Evolutionary conservation across 2,888 invertebrate species (phyloP).

Genomic region (Epinotia brunnichana): DNA sequence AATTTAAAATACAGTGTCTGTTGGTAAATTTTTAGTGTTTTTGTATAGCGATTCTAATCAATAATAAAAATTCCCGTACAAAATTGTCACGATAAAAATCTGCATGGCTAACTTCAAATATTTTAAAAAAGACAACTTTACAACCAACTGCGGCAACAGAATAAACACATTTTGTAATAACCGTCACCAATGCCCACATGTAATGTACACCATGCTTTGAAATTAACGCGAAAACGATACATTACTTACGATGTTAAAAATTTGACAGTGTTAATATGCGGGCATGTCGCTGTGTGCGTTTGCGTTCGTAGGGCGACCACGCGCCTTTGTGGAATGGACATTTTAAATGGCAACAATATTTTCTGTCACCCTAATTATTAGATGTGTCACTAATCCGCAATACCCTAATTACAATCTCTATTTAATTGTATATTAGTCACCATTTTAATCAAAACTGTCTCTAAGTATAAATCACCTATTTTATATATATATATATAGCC

Average conservation of each 20-base stretch:
- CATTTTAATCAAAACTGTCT: too few species aligned
- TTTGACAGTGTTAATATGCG: slow-evolving; percentile 43
- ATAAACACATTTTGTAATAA: slow-evolving; percentile 39
- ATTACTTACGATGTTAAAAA: slow-evolving; percentile 39
- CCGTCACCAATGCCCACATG: slow-evolving; percentile 41
- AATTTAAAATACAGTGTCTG: neutral
- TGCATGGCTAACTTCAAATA: neutral
- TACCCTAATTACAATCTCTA: too few species aligned
- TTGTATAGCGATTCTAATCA: too few species aligned
- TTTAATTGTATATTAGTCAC: too few species aligned
- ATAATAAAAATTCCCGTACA: neutral
- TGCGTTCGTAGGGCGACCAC: slow-evolving; percentile 42
- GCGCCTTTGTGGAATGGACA: neutral
- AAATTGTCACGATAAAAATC: neutral
- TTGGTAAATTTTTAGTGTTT: neutral
- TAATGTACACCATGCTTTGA: slow-evolving; percentile 6
- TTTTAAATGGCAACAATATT: too few species aligned
- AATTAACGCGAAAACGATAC: slow-evolving; percentile 47
- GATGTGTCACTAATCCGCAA: too few species aligned
- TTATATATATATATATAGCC: too few species aligned
- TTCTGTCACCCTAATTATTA: too few species aligned
- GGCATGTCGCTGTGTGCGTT: slow-evolving; percentile 39
- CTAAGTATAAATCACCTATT: too few species aligned
- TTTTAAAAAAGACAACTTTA: neutral
- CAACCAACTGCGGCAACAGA: neutral